Evolutionary conservation across 2,797 vertebrate species (phyloP).

Genomic region (Platalea minor): DNA sequence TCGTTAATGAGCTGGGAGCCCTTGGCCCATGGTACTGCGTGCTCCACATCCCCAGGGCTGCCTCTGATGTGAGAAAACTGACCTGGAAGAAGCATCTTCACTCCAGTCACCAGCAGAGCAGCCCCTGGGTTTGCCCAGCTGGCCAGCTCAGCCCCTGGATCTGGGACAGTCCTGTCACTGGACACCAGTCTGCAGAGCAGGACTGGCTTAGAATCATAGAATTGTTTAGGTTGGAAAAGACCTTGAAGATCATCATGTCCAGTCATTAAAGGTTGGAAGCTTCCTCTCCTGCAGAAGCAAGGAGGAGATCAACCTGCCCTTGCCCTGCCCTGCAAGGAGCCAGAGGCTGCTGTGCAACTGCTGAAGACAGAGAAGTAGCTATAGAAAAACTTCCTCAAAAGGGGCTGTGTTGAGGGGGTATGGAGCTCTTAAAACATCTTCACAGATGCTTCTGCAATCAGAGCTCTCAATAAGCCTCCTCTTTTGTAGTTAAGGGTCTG

Average conservation of each 20-base stretch:
- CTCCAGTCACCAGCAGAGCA: neutral
- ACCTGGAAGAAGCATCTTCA: neutral
- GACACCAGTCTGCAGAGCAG: neutral
- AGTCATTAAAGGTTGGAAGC: neutral
- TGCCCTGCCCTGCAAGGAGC: neutral
- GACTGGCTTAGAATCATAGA: neutral
- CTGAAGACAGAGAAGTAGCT: neutral
- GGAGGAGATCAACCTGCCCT: neutral
- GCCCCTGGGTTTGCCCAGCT: neutral
- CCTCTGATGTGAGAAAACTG: neutral
- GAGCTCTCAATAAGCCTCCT: slow-evolving; percentile 30
- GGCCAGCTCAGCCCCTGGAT: neutral
- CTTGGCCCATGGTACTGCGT: neutral
- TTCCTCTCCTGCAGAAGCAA: neutral
- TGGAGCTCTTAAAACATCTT: slow-evolving; percentile 31
- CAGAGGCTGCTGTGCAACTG: neutral
- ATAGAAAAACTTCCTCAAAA: neutral
- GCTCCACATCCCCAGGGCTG: neutral
- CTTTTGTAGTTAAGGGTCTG: slow-evolving; percentile 22
- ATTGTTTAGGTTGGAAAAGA: too few relatives aligned
- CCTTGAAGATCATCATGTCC: too few relatives aligned
- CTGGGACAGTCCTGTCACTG: neutral
- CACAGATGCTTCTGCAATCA: slow-evolving; percentile 54
- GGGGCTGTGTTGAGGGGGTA: neutral
- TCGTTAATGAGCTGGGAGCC: neutral